phyloP scores from a whole-genome alignment of 1,140 invertebrate species.

The Drosophila truncata region DNA sequence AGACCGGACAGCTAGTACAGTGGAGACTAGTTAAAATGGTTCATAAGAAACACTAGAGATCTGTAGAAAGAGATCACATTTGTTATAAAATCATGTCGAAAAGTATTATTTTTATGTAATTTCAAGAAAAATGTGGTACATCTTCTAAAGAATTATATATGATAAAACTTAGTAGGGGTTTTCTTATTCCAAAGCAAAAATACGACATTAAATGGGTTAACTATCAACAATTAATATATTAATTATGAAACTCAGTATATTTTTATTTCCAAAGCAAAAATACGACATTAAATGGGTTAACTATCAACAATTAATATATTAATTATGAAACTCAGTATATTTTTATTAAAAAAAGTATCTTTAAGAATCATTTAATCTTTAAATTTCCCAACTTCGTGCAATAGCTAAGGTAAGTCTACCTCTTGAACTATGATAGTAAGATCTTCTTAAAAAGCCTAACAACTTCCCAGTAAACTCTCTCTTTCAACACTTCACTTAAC shows the following conservation, averaged over 20 bases:
- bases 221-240: background rate
- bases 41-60: background rate
- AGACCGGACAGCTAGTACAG: slow-evolving; percentile 53
- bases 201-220: background rate
- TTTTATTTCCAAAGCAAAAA: background rate
- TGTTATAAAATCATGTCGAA: background rate
- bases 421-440: background rate
- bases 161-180: background rate
- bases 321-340: background rate
- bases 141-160: background rate
- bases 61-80: too few species aligned
- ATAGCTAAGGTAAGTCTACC: accelerated
- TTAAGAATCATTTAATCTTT: background rate
- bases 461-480: background rate
- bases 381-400: background rate
- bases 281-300: background rate
- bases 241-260: background rate
- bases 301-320: background rate
- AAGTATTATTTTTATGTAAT: background rate
- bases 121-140: background rate
- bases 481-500: background rate
- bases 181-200: background rate
- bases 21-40: background rate
- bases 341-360: too few species aligned
- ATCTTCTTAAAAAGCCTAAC: too few species aligned